phyloP scores from a whole-genome alignment of 1,140 invertebrate genomes.

The Lepidostoma basale region DNA sequence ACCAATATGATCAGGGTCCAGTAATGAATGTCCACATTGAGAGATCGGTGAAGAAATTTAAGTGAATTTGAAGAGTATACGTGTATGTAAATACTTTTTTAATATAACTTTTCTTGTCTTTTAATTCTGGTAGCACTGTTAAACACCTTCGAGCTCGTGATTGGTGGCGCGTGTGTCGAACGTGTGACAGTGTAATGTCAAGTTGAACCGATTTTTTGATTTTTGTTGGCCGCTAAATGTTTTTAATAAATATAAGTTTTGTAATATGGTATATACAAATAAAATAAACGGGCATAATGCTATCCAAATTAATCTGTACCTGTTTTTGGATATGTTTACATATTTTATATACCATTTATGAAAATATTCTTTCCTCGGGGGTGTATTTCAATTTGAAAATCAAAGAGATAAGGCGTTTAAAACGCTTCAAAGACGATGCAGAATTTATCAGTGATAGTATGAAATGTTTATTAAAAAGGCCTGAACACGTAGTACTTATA shows the following conservation, averaged over 20 bases:
- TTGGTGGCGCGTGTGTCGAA: conserved; percentile 25
- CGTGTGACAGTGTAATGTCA: conserved; percentile 34
- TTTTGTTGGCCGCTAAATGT: conserved; percentile 16
- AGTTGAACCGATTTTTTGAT: conserved; percentile 9
- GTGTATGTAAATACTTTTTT: no score
- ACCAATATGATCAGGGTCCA: no score
- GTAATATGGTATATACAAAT: conserved; percentile 9
- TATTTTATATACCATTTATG: conserved; percentile 21
- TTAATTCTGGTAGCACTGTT: not conserved
- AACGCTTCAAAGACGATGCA: conserved; percentile 6
- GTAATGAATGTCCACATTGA: no score
- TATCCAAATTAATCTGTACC: conserved; percentile 29
- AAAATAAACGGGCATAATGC: conserved; percentile 29
- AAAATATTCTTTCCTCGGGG: conserved; percentile 15
- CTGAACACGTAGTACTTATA: conserved; percentile 56
- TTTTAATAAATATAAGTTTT: conserved; percentile 11
- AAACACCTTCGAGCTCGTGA: conserved; percentile 32
- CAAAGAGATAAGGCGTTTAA: conserved; percentile 25
- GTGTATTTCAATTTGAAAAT: conserved; percentile 30
- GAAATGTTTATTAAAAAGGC: conserved; percentile 22
- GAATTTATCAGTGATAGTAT: conserved; percentile 23
- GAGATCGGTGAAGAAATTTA: no score
- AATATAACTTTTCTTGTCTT: not conserved
- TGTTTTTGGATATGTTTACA: conserved; percentile 33
- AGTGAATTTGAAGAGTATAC: no score